Conservation (phyloP, 1,140 invertebrate genomes). For the Asobara japonica region DNA sequence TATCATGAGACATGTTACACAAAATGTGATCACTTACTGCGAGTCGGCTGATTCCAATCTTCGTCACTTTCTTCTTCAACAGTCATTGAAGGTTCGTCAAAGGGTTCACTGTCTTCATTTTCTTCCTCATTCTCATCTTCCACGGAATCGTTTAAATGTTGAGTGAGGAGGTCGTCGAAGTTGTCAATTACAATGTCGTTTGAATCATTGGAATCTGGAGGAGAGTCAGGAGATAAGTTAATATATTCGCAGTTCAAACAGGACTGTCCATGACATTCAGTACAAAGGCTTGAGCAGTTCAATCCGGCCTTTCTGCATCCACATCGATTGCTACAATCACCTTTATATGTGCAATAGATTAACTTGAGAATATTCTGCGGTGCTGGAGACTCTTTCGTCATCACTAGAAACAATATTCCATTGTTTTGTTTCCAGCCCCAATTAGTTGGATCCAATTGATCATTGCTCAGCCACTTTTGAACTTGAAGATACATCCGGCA, state of each 20-base stretch:
- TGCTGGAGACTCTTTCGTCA: background rate
- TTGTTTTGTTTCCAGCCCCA: conserved; percentile 29
- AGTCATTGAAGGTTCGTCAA: no score
- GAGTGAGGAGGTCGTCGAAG: no score
- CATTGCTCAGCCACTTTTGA: conserved; percentile 27
- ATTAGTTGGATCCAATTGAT: conserved; percentile 13
- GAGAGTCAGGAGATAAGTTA: no score
- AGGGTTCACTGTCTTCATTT: no score
- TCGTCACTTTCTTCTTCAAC: no score
- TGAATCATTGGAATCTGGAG: no score
- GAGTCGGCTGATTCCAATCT: no score
- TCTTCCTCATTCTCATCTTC: no score
- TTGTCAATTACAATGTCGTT: no score
- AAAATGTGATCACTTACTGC: no score
- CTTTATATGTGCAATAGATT: conserved; percentile 21
- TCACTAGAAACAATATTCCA: background rate
- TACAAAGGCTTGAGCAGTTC: conserved; percentile 18
- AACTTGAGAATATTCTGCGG: conserved; percentile 9
- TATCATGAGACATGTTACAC: no score
- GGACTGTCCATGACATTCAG: background rate
- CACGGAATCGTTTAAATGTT: no score
- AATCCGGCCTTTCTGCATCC: conserved; percentile 17
- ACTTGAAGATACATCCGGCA: conserved; percentile 33
- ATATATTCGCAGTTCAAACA: background rate
- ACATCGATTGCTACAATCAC: conserved; percentile 16